Evolutionary conservation across 2,797 vertebrate species (phyloP), one percentile per base, ranked within the genome.

Genomic region (Etheostoma perlongum): DNA sequence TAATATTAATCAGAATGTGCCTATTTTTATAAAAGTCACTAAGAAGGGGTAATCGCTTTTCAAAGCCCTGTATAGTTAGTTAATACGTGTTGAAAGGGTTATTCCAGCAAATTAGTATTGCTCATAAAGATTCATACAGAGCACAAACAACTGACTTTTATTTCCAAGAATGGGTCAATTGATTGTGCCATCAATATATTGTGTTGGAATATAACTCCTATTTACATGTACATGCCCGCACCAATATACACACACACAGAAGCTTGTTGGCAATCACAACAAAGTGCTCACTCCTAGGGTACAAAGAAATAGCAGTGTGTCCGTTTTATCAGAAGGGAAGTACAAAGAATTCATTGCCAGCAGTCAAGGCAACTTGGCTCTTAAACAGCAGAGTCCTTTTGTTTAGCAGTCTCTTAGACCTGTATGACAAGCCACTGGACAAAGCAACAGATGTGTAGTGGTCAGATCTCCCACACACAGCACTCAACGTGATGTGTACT

Each of bases 361-460:
- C 44, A 7, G 48, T 62, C 33, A 27, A 19, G 18, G 67, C 21
- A 57, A 63, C 60, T 68, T 30, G 21, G 49, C 48, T 62, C 18
- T 54, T 42, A 30, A 67, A 47, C 30, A 52, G 42, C 11, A 13
- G 52, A 55, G 25, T n/a, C 53, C 12, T 70, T 79, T 71, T 61
- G 54, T 73, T 58, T 5, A 13, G 75, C 13, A 0, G 30, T 69
- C 52, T 68, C 70, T 74, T 7, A 16, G 52, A 16, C 69, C 47
- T 52, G 12, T 16, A 44, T n/a, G n/a, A 46, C 33, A 64, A 30
- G 57, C 53, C 19, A 23, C 12, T 5, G 67, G 51, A 78, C 79
- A 78, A 78, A 83, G 78, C 27, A 63, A 62, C 44, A 15, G 59
- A 79, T 46, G 68, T 64, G 51, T 79, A 69, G 40, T 65, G 67